Base-by-base conservation (phyloP, 1,140 invertebrate species). In the Rhizoglyphus robini region DNA sequence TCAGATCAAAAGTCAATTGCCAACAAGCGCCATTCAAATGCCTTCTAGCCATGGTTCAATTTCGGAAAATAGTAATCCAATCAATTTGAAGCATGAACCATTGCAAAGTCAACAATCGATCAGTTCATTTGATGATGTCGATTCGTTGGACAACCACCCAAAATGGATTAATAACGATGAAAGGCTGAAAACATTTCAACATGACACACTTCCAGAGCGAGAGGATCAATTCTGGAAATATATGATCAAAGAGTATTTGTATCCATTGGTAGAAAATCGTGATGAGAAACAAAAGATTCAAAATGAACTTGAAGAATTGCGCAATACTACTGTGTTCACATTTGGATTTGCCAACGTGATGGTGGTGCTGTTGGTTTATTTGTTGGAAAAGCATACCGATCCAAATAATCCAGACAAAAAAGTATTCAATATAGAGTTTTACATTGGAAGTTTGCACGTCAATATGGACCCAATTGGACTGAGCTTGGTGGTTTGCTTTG, bases 111-210 rank as follows among this genome's bases (percentile, higher is more conserved):
- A n/a, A n/a, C n/a, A n/a, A n/a, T n/a, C n/a, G n/a, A n/a, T n/a
- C n/a, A n/a, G n/a, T n/a, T n/a, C n/a, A n/a, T n/a, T n/a, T n/a
- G n/a, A n/a, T n/a, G n/a, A n/a, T n/a, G n/a, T n/a, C n/a, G n/a
- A n/a, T n/a, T n/a, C n/a, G n/a, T n/a, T n/a, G n/a, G 5, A n/a
- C 27, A 58, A 30, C 54, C n/a, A 58, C 54, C 25, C 27, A 27
- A 32, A 29, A 18, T 5, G 27, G 54, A 32, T 96, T 31, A 86
- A 88, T 66, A 88, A 90, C 72, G 89, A 90, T 36, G 87, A 90
- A 47, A 41, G 61, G 29, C 27, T 2, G 1, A 41, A 18, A 38
- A 92, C n/a, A 88, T 47, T 31, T 5, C 20, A 3, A n/a, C 11
- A 51, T 30, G 41, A 2, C 27, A 47, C n/a, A 57, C 31, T n/a